Conservation (phyloP, 1,140 invertebrate species). For the Drosophila lacertosa region DNA sequence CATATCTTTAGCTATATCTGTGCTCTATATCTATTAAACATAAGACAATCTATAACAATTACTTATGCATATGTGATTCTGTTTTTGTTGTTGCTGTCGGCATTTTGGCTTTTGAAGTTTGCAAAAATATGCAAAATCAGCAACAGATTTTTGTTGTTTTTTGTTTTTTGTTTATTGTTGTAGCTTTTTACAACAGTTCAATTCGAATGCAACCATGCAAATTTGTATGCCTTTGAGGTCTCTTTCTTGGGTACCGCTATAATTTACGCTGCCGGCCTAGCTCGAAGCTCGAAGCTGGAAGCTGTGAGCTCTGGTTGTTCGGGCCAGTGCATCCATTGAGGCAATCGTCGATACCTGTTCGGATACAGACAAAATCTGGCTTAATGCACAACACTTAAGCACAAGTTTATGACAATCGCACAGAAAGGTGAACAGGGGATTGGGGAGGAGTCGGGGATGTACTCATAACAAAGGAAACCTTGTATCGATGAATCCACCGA, state of each 20-base stretch:
- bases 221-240: constrained; percentile 8
- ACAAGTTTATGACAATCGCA: constrained; percentile 45
- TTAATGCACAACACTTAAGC: constrained; percentile 50
- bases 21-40: constrained; percentile 9
- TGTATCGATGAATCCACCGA: constrained; percentile 8
- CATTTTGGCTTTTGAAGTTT: constrained; percentile 22
- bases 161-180: not conserved
- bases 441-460: not conserved
- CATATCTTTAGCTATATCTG: not conserved
- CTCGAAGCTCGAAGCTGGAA: not conserved
- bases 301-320: too few relatives aligned
- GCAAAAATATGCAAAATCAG: constrained; percentile 26
- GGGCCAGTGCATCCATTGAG: constrained; percentile 3
- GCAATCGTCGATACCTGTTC: constrained; percentile 36
- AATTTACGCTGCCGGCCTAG: constrained; percentile 27
- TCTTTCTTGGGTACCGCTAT: constrained; percentile 28
- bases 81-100: constrained; percentile 10
- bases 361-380: constrained; percentile 17
- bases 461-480: constrained; percentile 35
- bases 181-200: constrained; percentile 8
- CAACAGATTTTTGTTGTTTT: constrained; percentile 7
- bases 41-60: constrained; percentile 36
- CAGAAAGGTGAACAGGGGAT: not conserved
- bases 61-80: constrained; percentile 18
- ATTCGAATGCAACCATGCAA: constrained; percentile 28